These are phyloP conservation scores for Drosophila athabasca DNA, from an alignment of 1,140 invertebrate genomes.

Conservation along the genomic window DNA sequence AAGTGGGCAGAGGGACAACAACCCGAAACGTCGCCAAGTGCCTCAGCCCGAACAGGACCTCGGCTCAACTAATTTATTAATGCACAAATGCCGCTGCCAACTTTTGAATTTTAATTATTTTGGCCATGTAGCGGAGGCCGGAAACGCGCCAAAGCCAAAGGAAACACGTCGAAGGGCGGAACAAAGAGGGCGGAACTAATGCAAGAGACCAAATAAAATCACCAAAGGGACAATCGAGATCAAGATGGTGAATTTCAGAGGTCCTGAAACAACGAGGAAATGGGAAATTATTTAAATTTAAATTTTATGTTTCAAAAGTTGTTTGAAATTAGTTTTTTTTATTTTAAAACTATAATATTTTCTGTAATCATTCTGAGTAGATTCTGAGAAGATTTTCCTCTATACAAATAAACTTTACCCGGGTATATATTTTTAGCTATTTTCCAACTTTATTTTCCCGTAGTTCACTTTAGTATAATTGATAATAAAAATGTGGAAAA, in stretches of 20 bases:
- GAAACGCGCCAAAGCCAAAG: constrained; percentile 22
- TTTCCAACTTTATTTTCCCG: no score
- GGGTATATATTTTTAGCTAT: no score
- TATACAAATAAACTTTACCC: no score
- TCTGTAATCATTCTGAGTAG: no score
- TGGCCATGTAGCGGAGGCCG: constrained; percentile 3
- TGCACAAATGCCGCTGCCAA: constrained; percentile 54
- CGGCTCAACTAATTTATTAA: constrained; percentile 56
- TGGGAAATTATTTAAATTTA: no score
- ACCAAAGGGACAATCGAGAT: constrained; percentile 8
- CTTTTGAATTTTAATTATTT: constrained; percentile 65
- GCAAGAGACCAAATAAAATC: background rate
- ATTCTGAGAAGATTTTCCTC: no score
- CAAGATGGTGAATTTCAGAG: constrained; percentile 2
- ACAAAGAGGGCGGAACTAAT: constrained; percentile 14
- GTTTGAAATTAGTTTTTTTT: no score
- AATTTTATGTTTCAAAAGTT: no score
- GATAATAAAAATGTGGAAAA: background rate
- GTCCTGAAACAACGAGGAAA: background rate
- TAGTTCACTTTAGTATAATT: no score
- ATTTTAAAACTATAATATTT: no score
- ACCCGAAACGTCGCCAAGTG: constrained; percentile 14
- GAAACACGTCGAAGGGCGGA: constrained; percentile 32
- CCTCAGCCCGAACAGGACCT: background rate
- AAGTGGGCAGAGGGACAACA: constrained; percentile 40